phyloP scores from a whole-genome alignment of 2,888 invertebrate species.

The Dermolepida albohirtum region DNA sequence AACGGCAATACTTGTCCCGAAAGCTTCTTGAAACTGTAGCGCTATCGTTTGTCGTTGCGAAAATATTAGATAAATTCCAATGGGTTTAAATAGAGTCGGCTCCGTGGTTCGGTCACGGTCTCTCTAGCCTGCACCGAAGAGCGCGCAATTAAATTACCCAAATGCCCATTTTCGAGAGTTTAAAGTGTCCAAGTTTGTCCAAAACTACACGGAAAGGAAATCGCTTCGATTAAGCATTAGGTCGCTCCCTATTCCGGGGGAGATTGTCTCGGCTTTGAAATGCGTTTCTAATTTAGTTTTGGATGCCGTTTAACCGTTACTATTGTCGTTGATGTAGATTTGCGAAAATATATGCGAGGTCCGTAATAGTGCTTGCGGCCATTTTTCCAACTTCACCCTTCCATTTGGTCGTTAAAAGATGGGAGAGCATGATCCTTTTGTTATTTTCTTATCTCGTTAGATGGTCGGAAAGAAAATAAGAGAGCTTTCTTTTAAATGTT shows the following conservation, averaged over 20 bases:
- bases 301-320: slow-evolving; percentile 14
- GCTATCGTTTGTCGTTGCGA: background rate
- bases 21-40: background rate
- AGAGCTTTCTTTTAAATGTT: too few species aligned
- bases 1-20: background rate
- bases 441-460: too few species aligned
- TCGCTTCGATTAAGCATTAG: slow-evolving; percentile 11
- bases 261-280: background rate
- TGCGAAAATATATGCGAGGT: too few species aligned
- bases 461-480: too few species aligned
- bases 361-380: too few species aligned
- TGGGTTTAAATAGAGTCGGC: background rate
- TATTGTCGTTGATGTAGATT: slow-evolving; percentile 1
- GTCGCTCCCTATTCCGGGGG: background rate
- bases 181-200: slow-evolving; percentile 12
- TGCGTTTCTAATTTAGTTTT: slow-evolving; percentile 20
- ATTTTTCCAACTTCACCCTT: too few species aligned
- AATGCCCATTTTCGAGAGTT: slow-evolving; percentile 11
- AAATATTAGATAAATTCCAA: slow-evolving; percentile 17
- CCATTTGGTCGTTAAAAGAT: too few species aligned
- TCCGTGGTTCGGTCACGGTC: background rate
- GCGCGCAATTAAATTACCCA: slow-evolving; percentile 12
- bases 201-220: slow-evolving; percentile 4
- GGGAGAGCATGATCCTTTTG: too few species aligned
- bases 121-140: background rate